Evolutionary conservation across 2,888 invertebrate species (phyloP).

Genomic region (Choristoneura rosaceana): DNA sequence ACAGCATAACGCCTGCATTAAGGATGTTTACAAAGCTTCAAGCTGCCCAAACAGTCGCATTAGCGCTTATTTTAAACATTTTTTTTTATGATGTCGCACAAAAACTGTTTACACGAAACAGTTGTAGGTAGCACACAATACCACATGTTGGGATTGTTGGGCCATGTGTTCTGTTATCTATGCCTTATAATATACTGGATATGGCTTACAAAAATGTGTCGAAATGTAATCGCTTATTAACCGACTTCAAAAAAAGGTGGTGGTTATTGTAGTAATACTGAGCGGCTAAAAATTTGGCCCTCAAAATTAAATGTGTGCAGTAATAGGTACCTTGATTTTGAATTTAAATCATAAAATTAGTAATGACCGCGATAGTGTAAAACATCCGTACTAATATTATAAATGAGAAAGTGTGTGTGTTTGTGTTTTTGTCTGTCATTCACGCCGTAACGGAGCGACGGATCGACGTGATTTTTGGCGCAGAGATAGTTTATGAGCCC

Average conservation of each 20-base stretch:
- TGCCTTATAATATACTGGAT: slow-evolving; percentile 16
- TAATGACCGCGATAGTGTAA: no score
- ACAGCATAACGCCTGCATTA: background rate
- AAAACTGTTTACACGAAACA: slow-evolving; percentile 37
- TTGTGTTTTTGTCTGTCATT: no score
- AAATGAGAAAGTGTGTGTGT: no score
- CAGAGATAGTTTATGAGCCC: no score
- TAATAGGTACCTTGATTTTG: no score
- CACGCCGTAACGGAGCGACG: no score
- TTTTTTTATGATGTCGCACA: slow-evolving; percentile 27
- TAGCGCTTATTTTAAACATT: background rate
- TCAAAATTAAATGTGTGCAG: no score
- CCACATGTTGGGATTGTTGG: slow-evolving; percentile 58
- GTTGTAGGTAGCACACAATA: slow-evolving; percentile 22
- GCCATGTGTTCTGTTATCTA: slow-evolving; percentile 58
- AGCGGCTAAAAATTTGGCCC: no score
- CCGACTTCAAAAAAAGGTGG: no score
- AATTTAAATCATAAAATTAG: no score
- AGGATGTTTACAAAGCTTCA: slow-evolving; percentile 14
- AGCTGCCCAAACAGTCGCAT: background rate
- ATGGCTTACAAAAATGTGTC: slow-evolving; percentile 3
- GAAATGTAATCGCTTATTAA: background rate
- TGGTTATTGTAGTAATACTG: background rate
- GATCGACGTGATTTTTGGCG: no score
- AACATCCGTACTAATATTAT: no score